Base-by-base conservation (phyloP, 2,797 vertebrate species). In the Mormyrops boulengeri region DNA sequence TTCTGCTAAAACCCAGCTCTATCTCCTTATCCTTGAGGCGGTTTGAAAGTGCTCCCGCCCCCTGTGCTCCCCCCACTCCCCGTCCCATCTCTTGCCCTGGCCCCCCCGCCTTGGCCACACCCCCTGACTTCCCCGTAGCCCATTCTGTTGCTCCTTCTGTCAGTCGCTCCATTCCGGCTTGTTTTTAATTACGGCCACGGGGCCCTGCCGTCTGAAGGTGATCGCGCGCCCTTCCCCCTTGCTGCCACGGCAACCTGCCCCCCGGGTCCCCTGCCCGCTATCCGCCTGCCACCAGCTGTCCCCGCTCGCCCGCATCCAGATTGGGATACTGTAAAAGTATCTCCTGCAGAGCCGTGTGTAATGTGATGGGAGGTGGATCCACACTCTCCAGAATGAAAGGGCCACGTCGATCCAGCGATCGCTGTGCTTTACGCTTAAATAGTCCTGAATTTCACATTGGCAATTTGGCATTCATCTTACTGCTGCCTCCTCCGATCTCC, bases 241-340 rank as follows among this genome's bases (percentile, higher is more conserved):
- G 66, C 69, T 30, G 8, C 87, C 41, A n/a, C n/a, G n/a, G 57
- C 57, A 57, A 44, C 89, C 49, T 38, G 55, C 55, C 26, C 62
- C 84, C 11, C 17, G 17, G 69, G 5, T 19, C 19, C 7, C 49
- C 60, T 82, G 52, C 41, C 47, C 17, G 84, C 26, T 60, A 26
- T 41, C 84, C 41, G 60, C 84, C 90, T 92, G 89, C 93, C 93
- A 95, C 94, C 94, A 94, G 93, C 94, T 95, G 94, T 94, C 93
- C 92, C 92, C 93, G 92, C 93, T 93, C 50, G 90, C 66, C 93
- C 47, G 90, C 57, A 90, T 93, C 93, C 91, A 93, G 94, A 93
- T 95, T 94, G 94, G 91, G 94, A 94, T 94, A 96, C 95, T 96
- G 95, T 96, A 95, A 96, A 96, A 96, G 96, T 96, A 95, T 93